A percentile compares a stretch with the other conserved stretches of the same genome.
These are phyloP conservation scores for Campopleginae sp. DNA, from an alignment of 2,888 invertebrate genomes.

Conservation along the genomic window DNA sequence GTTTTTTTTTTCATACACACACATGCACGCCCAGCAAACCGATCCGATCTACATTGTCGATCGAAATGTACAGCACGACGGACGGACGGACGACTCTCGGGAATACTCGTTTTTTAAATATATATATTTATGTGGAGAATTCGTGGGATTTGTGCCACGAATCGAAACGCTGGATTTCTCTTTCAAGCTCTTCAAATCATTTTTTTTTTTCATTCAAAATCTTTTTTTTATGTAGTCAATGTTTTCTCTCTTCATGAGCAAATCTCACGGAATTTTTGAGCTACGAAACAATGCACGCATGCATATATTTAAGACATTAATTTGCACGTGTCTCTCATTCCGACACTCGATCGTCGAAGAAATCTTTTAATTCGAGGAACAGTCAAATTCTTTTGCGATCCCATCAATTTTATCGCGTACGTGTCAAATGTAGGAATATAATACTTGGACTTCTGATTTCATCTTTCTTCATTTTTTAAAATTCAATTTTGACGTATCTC, in stretches of 20 bases:
- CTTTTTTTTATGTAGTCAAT: neutral
- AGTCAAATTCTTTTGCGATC: neutral
- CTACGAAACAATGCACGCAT: constrained; percentile 8
- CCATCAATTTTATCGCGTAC: neutral
- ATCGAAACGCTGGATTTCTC: constrained; percentile 9
- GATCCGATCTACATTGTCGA: constrained; percentile 30
- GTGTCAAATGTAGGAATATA: neutral
- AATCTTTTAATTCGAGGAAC: constrained; percentile 11
- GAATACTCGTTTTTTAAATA: constrained; percentile 22
- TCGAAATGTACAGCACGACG: constrained; percentile 26
- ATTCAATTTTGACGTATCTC: neutral
- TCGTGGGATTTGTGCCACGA: neutral
- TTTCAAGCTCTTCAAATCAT: neutral
- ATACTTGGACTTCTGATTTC: constrained; percentile 1
- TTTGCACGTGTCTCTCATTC: neutral
- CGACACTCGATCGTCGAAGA: constrained; percentile 3
- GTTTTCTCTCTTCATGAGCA: neutral
- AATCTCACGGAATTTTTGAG: neutral
- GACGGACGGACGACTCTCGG: constrained; percentile 50
- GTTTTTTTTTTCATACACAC: constrained; percentile 4
- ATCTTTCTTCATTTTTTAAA: neutral
- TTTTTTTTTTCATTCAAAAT: constrained; percentile 1
- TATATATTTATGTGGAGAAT: neutral
- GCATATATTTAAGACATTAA: neutral
- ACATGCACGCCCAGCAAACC: neutral